Percentiles rank a stretch among this genome's conserved stretches.
Evolutionary conservation across 2,888 invertebrate genomes (phyloP).

Genomic region (Calliphora vomitoria): DNA sequence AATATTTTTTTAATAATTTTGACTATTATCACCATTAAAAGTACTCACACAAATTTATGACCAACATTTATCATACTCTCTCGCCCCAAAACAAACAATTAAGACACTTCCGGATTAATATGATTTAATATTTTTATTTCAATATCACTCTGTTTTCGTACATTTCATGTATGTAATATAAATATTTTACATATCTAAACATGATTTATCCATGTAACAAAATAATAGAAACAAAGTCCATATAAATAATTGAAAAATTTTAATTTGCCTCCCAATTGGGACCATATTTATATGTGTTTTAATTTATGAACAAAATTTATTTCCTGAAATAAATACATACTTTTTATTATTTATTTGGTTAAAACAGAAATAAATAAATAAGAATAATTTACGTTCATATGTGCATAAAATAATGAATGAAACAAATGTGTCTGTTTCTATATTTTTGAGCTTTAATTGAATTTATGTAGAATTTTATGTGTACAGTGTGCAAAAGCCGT

Average conservation of each 20-base stretch:
- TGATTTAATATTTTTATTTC: background rate
- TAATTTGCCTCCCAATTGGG: slow-evolving; percentile 38
- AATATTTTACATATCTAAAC: slow-evolving; percentile 8
- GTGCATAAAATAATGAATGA: slow-evolving; percentile 20
- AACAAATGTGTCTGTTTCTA: slow-evolving; percentile 25
- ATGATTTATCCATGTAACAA: slow-evolving; percentile 30
- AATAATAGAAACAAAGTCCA: slow-evolving; percentile 15
- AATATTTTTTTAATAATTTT: no score
- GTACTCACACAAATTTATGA: no score
- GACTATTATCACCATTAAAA: no score
- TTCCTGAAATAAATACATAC: slow-evolving; percentile 28
- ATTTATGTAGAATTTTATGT: background rate
- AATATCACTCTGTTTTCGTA: background rate
- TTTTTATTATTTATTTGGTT: slow-evolving; percentile 19
- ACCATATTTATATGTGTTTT: slow-evolving; percentile 19
- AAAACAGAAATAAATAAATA: background rate
- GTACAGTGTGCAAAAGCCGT: background rate
- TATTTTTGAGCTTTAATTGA: slow-evolving; percentile 17
- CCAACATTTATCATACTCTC: background rate
- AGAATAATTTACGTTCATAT: slow-evolving; percentile 28
- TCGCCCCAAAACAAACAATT: background rate
- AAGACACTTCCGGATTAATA: background rate
- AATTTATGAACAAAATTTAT: slow-evolving; percentile 40
- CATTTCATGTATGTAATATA: background rate
- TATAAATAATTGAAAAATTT: slow-evolving; percentile 33